Conservation (phyloP, 2,888 invertebrate species). For the Nomada goodeniana region DNA sequence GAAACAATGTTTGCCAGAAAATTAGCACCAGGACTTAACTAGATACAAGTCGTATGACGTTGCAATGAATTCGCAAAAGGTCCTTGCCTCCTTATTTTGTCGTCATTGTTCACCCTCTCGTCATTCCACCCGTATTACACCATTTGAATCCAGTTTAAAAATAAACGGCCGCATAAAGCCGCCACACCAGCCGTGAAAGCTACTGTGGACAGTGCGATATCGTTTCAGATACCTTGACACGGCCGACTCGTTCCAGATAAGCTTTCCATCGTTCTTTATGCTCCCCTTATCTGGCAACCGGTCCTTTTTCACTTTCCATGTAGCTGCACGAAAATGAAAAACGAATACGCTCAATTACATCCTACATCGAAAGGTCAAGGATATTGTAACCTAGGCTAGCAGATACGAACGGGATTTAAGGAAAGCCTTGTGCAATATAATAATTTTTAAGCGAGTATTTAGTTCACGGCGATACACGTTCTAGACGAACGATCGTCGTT, state of each 20-base stretch:
- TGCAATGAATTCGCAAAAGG: not conserved
- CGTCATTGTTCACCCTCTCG: not conserved
- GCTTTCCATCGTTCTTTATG: constrained; percentile 27
- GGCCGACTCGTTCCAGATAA: constrained; percentile 40
- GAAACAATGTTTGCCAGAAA: too few relatives aligned
- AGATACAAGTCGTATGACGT: not conserved
- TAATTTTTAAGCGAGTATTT: constrained; percentile 2
- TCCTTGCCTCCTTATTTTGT: not conserved
- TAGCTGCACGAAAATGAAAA: not conserved
- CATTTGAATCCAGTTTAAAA: constrained; percentile 11
- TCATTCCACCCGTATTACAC: constrained; percentile 5
- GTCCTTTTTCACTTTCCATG: constrained; percentile 30
- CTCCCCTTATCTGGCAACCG: constrained; percentile 14
- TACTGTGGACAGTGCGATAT: constrained; percentile 2
- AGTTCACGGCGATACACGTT: constrained; percentile 32
- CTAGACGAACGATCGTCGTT: constrained; percentile 23
- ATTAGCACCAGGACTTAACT: not conserved
- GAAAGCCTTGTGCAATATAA: not conserved
- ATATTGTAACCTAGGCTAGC: constrained; percentile 5
- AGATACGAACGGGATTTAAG: not conserved
- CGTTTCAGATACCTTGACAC: constrained; percentile 43
- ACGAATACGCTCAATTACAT: not conserved
- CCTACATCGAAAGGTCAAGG: constrained; percentile 38
- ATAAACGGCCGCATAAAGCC: constrained; percentile 28
- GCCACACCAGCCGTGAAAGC: constrained; percentile 26